Conservation (phyloP, 2,797 vertebrate genomes). For the Scleropages formosus region DNA sequence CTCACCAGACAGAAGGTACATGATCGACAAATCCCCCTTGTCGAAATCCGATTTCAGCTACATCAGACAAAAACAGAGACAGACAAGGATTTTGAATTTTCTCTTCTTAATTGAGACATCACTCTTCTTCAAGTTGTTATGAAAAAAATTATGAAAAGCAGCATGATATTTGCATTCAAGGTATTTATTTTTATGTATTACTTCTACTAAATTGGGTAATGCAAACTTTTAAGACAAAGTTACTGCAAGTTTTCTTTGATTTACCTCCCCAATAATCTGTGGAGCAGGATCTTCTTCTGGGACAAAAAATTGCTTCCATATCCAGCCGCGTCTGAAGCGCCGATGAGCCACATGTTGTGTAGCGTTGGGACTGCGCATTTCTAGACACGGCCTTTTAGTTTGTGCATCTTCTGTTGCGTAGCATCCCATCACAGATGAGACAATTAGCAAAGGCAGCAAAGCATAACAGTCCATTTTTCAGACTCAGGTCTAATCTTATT, state of each 20-base stretch:
- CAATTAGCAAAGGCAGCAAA: conserved; percentile 55
- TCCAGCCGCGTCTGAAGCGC: conserved; percentile 76
- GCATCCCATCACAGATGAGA: conserved; percentile 57
- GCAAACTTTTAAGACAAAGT: too few species aligned
- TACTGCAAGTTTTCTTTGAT: not conserved
- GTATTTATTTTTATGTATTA: too few species aligned
- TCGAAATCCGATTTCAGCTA: conserved; percentile 84
- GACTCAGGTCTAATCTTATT: conserved; percentile 29
- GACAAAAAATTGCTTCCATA: conserved; percentile 82
- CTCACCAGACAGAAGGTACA: conserved; percentile 79
- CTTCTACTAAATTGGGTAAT: not conserved
- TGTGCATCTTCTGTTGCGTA: conserved; percentile 52
- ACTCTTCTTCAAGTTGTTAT: too few species aligned
- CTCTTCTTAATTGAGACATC: too few species aligned
- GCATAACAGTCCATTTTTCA: conserved; percentile 59
- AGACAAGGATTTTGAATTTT: not conserved
- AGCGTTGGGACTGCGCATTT: conserved; percentile 48
- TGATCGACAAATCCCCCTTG: conserved; percentile 68
- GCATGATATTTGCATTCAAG: too few species aligned
- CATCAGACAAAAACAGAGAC: conserved; percentile 25
- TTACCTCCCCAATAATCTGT: conserved; percentile 83
- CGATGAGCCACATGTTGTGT: conserved; percentile 46
- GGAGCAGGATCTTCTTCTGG: conserved; percentile 77
- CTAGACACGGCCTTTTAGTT: conserved; percentile 45
- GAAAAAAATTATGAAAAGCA: too few species aligned